phyloP scores from a whole-genome alignment of 2,113 vertebrate species.

The Henicopernis longicauda region DNA sequence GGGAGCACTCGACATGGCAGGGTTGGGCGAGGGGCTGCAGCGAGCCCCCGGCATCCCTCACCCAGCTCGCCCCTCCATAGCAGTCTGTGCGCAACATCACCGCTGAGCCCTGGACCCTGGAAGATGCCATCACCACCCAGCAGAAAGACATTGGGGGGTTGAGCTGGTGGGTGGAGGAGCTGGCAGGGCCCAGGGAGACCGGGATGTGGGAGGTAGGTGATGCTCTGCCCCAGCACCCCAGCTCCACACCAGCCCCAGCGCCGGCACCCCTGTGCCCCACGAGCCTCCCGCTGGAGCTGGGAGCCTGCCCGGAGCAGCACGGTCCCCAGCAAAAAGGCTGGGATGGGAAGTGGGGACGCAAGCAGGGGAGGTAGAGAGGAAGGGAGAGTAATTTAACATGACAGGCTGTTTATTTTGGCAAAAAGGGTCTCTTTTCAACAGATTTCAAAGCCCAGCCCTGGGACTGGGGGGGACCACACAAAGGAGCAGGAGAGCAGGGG shows the following conservation, averaged over 20 bases:
- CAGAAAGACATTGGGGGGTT: neutral
- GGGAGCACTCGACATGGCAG: neutral
- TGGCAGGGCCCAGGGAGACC: conserved; percentile 34
- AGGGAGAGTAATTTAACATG: conserved; percentile 68
- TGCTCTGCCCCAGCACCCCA: fast-evolving
- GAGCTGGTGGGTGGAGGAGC: neutral
- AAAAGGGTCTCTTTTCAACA: conserved; percentile 68
- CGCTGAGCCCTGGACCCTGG: conserved; percentile 65
- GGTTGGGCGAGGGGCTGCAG: fast-evolving
- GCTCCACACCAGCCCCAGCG: fast-evolving
- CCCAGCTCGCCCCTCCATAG: neutral
- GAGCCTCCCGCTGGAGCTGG: neutral
- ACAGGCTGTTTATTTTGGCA: conserved; percentile 86
- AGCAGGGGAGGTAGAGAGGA: conserved; percentile 42
- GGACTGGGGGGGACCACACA: conserved; percentile 48
- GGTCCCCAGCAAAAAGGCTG: neutral
- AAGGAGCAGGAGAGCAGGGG: conserved; percentile 18
- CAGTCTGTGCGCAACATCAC: conserved; percentile 22
- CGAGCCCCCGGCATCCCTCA: fast-evolving
- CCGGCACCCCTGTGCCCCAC: neutral
- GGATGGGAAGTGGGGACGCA: neutral
- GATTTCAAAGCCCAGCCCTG: conserved; percentile 64
- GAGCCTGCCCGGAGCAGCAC: neutral
- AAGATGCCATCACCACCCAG: conserved; percentile 59
- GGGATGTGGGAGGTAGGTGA: neutral